Base-by-base conservation (phyloP, 2,113 vertebrate species). In the Micromys minutus region DNA sequence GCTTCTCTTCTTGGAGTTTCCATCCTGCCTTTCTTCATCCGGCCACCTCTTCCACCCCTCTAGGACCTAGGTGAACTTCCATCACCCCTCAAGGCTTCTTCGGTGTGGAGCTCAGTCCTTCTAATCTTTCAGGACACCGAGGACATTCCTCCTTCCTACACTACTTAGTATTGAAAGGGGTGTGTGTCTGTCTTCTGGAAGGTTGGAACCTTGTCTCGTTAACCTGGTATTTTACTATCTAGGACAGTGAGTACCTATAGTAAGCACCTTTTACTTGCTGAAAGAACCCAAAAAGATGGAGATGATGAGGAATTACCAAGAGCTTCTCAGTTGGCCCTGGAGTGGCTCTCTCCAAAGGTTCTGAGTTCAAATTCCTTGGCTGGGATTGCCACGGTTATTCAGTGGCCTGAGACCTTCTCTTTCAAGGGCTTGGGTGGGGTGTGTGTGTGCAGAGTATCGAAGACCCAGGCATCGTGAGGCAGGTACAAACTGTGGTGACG, bases 141-240 rank as follows among this genome's bases (percentile, higher is more conserved):
- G 1, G 24, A 8, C 2, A 0, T 45, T 87, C 21, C n/a, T 69
- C 45, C 42, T 29, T 31, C 83, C 12, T 24, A 42, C 5, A 31
- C 50, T 10, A 4, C 6, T n/a, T 0, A 0, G 2, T 57, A n/a
- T 9, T 13, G 16, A 21, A 57, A 50, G 45, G 7, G 7, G 1
- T 21, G 5, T 61, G n/a, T n/a, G n/a, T n/a, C 77, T 87, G 55
- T 45, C 7, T 89, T 69, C 59, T 76, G 45, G 13, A 86, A 29
- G 16, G 12, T 29, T 17, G 24, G 24, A 5, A 2, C 8, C 45
- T 15, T 4, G 29, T 55, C 34, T 71, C 13, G 21, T 42, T 47
- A 17, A 39, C 59, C 57, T 4, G 7, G 21, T 34, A 5, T 2
- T 24, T 47, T 4, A 10, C 12, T 26, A 9, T 55, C 67, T 50